phyloP scores from a whole-genome alignment of 2,888 invertebrate genomes.

The Apodemia hepburni region DNA sequence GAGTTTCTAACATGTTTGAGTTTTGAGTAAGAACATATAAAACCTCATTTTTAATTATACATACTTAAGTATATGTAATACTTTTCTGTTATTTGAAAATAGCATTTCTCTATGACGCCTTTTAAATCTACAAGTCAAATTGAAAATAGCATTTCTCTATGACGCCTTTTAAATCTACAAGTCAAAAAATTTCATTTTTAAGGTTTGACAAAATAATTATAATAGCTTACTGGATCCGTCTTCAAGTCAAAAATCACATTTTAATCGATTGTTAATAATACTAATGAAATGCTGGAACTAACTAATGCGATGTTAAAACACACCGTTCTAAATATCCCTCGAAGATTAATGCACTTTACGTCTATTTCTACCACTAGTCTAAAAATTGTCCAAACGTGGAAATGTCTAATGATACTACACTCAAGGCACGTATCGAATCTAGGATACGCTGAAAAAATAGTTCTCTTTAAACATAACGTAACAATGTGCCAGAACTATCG shows the following conservation, averaged over 20 bases:
- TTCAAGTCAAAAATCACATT: slow-evolving; percentile 3
- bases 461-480: slow-evolving; percentile 49
- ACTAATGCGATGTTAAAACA: slow-evolving; percentile 51
- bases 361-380: slow-evolving; percentile 38
- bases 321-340: slow-evolving; percentile 33
- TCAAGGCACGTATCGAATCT: slow-evolving; percentile 69
- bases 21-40: too few species aligned
- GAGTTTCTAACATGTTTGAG: too few species aligned
- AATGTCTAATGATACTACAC: slow-evolving; percentile 40
- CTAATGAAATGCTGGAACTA: slow-evolving; percentile 68
- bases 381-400: slow-evolving; percentile 33
- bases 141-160: too few species aligned
- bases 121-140: too few species aligned
- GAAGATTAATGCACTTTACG: slow-evolving; percentile 33
- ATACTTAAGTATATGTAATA: too few species aligned
- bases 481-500: slow-evolving; percentile 33
- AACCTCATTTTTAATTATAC: too few species aligned
- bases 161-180: too few species aligned
- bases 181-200: too few species aligned
- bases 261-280: slow-evolving; percentile 37
- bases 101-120: too few species aligned
- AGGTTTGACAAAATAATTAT: too few species aligned
- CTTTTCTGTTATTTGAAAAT: too few species aligned
- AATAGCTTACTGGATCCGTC: background rate
- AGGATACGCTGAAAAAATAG: slow-evolving; percentile 74